These are phyloP conservation scores for Papilio glaucus DNA, from an alignment of 1,140 invertebrate genomes.

Conservation along the genomic window DNA sequence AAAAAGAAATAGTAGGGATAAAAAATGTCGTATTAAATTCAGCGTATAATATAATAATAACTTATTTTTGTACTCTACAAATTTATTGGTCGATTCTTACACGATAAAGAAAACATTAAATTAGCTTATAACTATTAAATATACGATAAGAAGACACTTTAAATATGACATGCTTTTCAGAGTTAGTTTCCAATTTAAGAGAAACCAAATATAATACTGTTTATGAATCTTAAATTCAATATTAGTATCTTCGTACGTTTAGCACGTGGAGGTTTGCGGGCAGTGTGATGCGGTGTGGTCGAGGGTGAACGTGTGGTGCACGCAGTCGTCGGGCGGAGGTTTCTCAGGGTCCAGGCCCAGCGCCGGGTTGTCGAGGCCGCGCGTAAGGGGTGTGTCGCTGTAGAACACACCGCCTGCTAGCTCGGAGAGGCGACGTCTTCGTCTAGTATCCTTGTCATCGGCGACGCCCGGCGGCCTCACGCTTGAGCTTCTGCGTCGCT, in stretches of 20 bases:
- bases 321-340: constrained; percentile 53
- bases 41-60: not conserved
- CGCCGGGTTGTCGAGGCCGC: constrained; percentile 69
- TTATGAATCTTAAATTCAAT: constrained; percentile 1
- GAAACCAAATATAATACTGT: constrained; percentile 6
- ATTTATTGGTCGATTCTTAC: not conserved
- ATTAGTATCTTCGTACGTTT: constrained; percentile 36
- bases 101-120: not conserved
- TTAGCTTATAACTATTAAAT: constrained; percentile 5
- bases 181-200: not conserved
- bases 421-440: constrained; percentile 71
- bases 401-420: constrained; percentile 77
- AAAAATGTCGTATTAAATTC: too few species aligned
- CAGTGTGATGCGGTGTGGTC: constrained; percentile 45
- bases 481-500: constrained; percentile 73
- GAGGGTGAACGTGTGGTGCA: constrained; percentile 57
- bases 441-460: constrained; percentile 73
- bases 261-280: constrained; percentile 60
- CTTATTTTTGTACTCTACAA: not conserved
- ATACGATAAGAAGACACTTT: constrained; percentile 31
- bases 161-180: constrained; percentile 24
- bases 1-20: too few species aligned
- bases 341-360: constrained; percentile 66
- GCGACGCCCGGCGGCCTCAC: constrained; percentile 69
- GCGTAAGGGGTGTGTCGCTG: constrained; percentile 65